Conservation (phyloP, 2,113 vertebrate species). For the Tachuris rubrigastra region DNA sequence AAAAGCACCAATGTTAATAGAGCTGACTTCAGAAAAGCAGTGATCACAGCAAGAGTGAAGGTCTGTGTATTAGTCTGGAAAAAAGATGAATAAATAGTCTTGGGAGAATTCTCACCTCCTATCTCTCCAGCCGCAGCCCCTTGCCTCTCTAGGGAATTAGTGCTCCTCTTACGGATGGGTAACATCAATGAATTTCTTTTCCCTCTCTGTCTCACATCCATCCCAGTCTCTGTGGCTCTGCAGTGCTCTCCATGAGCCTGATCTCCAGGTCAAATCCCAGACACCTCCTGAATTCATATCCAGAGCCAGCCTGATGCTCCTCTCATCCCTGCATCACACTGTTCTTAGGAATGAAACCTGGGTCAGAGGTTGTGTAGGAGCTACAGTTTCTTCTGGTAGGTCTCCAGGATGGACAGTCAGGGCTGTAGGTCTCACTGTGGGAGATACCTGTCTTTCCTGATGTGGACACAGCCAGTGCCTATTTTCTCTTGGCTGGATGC, state of each 20-base stretch:
- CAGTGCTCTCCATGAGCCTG: not conserved
- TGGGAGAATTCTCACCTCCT: not conserved
- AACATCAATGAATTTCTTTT: not conserved
- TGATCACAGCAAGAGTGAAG: not conserved
- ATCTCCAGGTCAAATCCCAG: not conserved
- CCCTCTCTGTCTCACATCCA: not conserved
- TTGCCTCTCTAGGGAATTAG: not conserved
- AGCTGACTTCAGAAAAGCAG: not conserved
- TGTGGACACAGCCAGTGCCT: not conserved
- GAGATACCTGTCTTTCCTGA: not conserved
- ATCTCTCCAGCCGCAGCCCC: not conserved
- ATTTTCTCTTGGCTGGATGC: not conserved
- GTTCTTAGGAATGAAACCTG: not conserved
- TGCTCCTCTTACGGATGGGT: not conserved
- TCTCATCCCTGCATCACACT: fast-evolving
- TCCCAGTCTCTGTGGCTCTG: not conserved
- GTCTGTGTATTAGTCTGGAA: conserved; percentile 9
- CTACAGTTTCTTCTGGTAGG: not conserved
- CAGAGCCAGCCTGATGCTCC: not conserved
- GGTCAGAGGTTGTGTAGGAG: not conserved
- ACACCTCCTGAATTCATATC: not conserved
- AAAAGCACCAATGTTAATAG: not conserved
- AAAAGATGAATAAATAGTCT: conserved; percentile 33
- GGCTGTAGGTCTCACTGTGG: not conserved
- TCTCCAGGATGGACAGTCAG: not conserved